phyloP scores from a whole-genome alignment of 2,797 vertebrate species.

The Dallia pectoralis region DNA sequence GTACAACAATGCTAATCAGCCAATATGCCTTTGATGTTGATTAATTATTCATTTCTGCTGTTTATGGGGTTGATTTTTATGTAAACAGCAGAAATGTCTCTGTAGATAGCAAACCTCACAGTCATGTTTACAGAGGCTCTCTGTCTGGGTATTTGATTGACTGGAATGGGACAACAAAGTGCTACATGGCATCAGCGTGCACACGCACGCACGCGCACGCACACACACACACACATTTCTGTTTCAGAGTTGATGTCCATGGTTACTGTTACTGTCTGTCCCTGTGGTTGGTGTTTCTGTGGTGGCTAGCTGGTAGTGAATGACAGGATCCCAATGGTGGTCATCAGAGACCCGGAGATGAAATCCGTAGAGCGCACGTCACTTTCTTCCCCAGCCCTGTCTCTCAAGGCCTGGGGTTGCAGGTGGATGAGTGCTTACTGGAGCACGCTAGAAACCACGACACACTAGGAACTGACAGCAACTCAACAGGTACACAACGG shows the following conservation, averaged over 20 bases:
- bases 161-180: background rate
- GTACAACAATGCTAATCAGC: background rate
- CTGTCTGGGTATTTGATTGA: background rate
- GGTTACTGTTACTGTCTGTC: too few species aligned
- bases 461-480: background rate
- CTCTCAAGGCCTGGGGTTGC: background rate
- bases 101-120: too few species aligned
- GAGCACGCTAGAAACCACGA: background rate
- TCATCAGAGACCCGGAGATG: too few species aligned
- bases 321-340: too few species aligned
- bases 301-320: too few species aligned
- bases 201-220: too few species aligned
- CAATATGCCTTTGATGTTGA: background rate
- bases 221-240: too few species aligned
- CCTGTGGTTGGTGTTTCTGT: too few species aligned
- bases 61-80: background rate
- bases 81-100: background rate
- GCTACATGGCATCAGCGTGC: background rate
- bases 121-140: too few species aligned
- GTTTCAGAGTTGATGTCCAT: too few species aligned
- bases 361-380: too few species aligned
- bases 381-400: too few species aligned
- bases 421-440: background rate
- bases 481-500: background rate
- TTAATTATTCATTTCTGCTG: constrained; percentile 7